Evolutionary conservation across 2,113 vertebrate genomes (phyloP), one percentile per base, ranked within the genome.

Genomic region (Cephalopterus ornatus): DNA sequence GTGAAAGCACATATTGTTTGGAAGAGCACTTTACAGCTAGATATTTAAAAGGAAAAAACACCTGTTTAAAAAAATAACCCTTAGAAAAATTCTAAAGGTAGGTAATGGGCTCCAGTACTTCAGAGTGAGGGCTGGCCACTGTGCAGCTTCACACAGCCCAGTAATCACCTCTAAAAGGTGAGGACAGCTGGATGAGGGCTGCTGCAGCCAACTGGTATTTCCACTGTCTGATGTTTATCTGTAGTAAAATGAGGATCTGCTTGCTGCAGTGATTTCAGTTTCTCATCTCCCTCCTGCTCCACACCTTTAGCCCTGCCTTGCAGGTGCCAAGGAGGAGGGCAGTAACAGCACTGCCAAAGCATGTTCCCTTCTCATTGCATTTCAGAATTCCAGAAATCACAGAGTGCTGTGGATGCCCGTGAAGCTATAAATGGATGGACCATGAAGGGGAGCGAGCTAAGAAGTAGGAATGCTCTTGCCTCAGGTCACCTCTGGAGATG

Each of bases 401-500:
- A 97, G 55, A 97, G 95, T 46, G 98, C 97, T 35, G 24, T 66
- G 2, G 88, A 67, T 14, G 99, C 98, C 19, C 95, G 98, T 8
- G 28, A 65, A 50, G 75, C 92, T 70, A 83, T 98, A 71, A 92
- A 92, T 9, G 74, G 75, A n/a, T 85, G 95, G 79, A 92, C 30
- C 4, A 11, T 68, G 82, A 85, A 93, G 88, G 80, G 93, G 42
- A 41, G 94, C 49, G 62, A 92, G 90, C 92, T 98, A 11, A 90
- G 91, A 88, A 97, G 97, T 44, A 96, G 98, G 63, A 95, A 93
- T 9, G 97, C 98, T 19, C 94, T 99, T n/a, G 99, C 98, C 33
- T 97, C 99, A 2, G 94, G 97, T 41, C 98, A 99, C 83, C 95
- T 99, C 55, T 86, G 94, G 42, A 95, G 96, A 21, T 99, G 99